A percentile compares a stretch with the other conserved stretches of the same genome.
phyloP scores from a whole-genome alignment of 1,140 invertebrate genomes.

The Drosophila seguyi region DNA sequence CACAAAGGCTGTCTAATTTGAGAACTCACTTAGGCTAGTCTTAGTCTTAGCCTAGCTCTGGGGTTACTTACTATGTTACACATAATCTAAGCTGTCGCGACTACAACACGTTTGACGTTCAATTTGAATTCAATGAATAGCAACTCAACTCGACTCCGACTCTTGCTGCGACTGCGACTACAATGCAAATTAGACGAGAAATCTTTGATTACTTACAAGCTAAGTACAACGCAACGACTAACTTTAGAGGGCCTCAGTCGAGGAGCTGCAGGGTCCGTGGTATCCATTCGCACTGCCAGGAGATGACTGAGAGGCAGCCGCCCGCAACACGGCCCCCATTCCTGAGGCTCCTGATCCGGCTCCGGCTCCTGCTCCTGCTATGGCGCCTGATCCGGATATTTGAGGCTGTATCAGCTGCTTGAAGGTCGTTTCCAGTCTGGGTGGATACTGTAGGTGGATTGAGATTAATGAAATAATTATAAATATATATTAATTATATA shows the following conservation, averaged over 20 bases:
- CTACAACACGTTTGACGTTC: slow-evolving; percentile 78
- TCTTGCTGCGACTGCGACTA: neutral
- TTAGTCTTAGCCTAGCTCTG: slow-evolving; percentile 41
- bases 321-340: slow-evolving; percentile 28
- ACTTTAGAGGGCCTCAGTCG: slow-evolving; percentile 79
- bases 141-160: slow-evolving; percentile 46
- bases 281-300: slow-evolving; percentile 60
- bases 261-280: slow-evolving; percentile 83
- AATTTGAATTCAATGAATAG: slow-evolving; percentile 67
- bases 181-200: slow-evolving; percentile 33
- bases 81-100: slow-evolving; percentile 73
- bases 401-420: slow-evolving; percentile 70
- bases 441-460: slow-evolving; percentile 64
- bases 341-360: slow-evolving; percentile 14
- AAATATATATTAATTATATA: too few species aligned
- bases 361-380: slow-evolving; percentile 13
- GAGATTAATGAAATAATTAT: neutral
- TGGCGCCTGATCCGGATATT: slow-evolving; percentile 13
- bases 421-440: slow-evolving; percentile 63
- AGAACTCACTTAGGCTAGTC: slow-evolving; percentile 37
- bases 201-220: slow-evolving; percentile 29
- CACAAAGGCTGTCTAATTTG: slow-evolving; percentile 32
- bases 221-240: slow-evolving; percentile 25
- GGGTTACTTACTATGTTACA: slow-evolving; percentile 76
- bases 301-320: slow-evolving; percentile 34